Conservation (phyloP, 2,113 vertebrate species). For the Vireo altiloquus region DNA sequence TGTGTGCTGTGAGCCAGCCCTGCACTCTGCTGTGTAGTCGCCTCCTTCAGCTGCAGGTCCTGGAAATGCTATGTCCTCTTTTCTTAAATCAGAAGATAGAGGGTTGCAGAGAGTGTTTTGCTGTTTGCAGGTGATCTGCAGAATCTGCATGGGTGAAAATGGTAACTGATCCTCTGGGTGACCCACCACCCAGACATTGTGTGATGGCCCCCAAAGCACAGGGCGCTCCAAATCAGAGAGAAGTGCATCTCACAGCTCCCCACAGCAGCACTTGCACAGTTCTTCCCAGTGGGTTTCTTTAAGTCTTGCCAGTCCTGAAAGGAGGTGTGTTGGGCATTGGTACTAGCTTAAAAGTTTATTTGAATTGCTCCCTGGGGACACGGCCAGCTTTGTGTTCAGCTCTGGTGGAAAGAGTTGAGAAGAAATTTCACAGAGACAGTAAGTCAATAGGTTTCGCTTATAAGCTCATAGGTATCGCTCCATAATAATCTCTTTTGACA, state of each 20-base stretch:
- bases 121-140: background rate
- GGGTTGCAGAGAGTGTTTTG: background rate
- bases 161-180: background rate
- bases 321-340: background rate
- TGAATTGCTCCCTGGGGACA: background rate
- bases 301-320: background rate
- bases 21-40: fast-evolving
- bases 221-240: fast-evolving
- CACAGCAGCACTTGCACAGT: background rate
- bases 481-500: conserved; percentile 42
- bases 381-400: background rate
- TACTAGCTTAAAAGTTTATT: conserved; percentile 34
- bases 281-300: background rate
- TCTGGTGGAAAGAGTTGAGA: conserved; percentile 3
- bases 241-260: background rate
- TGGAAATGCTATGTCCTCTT: background rate
- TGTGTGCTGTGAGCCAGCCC: background rate
- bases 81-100: background rate
- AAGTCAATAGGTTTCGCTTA: background rate
- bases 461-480: background rate
- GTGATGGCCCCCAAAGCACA: background rate
- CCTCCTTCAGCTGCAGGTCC: background rate
- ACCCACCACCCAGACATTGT: background rate
- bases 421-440: conserved; percentile 22
- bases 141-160: background rate